These are phyloP conservation scores for Meloidogyne hapla DNA, from an alignment of 1,140 invertebrate species.

Conservation along the genomic window DNA sequence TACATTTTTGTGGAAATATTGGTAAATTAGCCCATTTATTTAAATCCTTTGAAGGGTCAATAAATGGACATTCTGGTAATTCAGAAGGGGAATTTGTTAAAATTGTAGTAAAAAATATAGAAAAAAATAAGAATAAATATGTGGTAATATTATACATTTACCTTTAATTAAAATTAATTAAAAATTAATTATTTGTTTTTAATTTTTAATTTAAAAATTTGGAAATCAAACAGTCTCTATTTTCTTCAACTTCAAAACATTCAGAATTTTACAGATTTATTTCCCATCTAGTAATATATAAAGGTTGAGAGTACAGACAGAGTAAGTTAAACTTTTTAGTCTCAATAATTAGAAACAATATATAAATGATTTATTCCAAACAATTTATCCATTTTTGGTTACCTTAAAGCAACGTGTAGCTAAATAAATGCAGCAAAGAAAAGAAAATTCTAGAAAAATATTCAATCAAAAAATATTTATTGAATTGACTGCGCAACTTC, in stretches of 20 bases:
- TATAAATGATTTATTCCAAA: too few species aligned
- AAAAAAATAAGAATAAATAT: background rate
- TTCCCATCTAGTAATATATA: too few species aligned
- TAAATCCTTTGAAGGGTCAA: slow-evolving; percentile 44
- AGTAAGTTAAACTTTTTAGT: too few species aligned
- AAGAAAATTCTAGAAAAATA: slow-evolving; percentile 4
- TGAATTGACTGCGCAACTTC: background rate
- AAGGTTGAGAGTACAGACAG: too few species aligned
- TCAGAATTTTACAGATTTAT: too few species aligned
- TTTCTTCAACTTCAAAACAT: too few species aligned
- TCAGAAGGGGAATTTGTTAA: background rate
- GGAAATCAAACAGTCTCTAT: too few species aligned
- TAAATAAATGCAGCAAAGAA: background rate
- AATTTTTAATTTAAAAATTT: too few species aligned
- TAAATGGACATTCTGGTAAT: slow-evolving; percentile 50
- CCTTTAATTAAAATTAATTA: background rate
- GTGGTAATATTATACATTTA: background rate
- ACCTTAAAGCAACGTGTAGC: background rate
- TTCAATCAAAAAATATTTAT: background rate
- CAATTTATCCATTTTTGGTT: background rate
- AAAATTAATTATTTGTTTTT: too few species aligned
- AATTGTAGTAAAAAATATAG: background rate
- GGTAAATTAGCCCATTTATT: slow-evolving; percentile 39
- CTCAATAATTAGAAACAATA: too few species aligned
- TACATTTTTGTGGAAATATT: slow-evolving; percentile 34